Conservation (phyloP, 2,888 invertebrate species). For the Drosophila mayaguana region DNA sequence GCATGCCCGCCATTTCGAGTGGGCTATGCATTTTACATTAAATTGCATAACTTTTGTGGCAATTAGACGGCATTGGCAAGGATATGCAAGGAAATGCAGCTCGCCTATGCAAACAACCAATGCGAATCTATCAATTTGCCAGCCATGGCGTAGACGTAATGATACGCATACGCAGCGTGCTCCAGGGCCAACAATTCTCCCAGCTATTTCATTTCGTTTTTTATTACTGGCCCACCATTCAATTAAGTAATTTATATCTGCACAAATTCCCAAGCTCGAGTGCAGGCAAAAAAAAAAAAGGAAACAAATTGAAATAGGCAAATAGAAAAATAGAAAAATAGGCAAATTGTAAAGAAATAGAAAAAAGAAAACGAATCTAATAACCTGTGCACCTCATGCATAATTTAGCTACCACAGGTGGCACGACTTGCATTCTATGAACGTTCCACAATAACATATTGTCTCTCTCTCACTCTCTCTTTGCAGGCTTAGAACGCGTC, state of each 20-base stretch:
- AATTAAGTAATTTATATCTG: slow-evolving; percentile 75
- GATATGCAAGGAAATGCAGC: slow-evolving; percentile 46
- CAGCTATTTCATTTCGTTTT: slow-evolving; percentile 3
- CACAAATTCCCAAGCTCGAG: slow-evolving; percentile 65
- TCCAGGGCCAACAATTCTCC: slow-evolving; percentile 35
- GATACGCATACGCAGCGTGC: slow-evolving; percentile 70
- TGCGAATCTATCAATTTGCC: slow-evolving; percentile 74
- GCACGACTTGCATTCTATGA: slow-evolving; percentile 10
- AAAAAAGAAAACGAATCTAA: slow-evolving; percentile 29
- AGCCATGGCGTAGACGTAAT: slow-evolving; percentile 48
- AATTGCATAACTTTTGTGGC: slow-evolving; percentile 79
- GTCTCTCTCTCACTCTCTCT: background rate
- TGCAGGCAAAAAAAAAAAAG: slow-evolving; percentile 15
- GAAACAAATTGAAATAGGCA: slow-evolving; percentile 2
- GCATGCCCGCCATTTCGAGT: slow-evolving; percentile 73
- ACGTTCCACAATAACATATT: slow-evolving; percentile 1
- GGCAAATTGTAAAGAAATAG: slow-evolving; percentile 50
- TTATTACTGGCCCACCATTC: slow-evolving; percentile 31
- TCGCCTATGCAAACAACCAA: slow-evolving; percentile 56
- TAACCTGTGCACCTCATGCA: slow-evolving; percentile 30
- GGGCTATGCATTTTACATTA: slow-evolving; percentile 77
- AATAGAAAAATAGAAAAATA: slow-evolving; percentile 24
- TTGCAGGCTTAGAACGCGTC: slow-evolving; percentile 96
- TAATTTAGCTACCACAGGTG: slow-evolving; percentile 37
- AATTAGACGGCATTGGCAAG: slow-evolving; percentile 63